These are phyloP conservation scores for Acomys russatus DNA, from an alignment of 2,797 vertebrate genomes.

Conservation along the genomic window DNA sequence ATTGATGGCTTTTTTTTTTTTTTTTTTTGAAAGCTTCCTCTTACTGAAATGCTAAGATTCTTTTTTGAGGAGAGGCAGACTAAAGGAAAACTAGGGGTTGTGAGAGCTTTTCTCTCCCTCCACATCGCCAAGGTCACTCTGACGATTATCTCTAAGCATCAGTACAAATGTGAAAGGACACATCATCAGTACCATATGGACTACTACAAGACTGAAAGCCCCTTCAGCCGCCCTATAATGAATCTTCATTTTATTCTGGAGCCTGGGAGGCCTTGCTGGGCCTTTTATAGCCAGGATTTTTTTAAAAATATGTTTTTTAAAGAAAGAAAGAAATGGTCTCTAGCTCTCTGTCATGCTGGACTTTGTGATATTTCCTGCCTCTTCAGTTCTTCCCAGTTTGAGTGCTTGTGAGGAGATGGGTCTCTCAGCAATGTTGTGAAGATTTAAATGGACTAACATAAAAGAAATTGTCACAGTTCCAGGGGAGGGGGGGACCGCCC, in stretches of 20 bases:
- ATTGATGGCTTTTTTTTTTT: constrained; percentile 13
- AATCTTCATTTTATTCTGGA: constrained; percentile 61
- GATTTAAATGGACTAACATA: constrained; percentile 55
- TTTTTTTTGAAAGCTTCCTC: not conserved
- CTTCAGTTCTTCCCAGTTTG: constrained; percentile 47
- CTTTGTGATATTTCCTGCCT: not conserved
- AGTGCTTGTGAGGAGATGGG: not conserved
- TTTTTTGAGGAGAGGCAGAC: constrained; percentile 45
- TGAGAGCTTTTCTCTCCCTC: not conserved
- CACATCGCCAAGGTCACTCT: constrained; percentile 71
- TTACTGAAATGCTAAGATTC: constrained; percentile 41
- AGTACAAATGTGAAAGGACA: constrained; percentile 60
- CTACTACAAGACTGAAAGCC: constrained; percentile 50
- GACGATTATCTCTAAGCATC: constrained; percentile 67
- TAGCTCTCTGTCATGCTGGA: constrained; percentile 26
- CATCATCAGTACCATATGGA: constrained; percentile 31
- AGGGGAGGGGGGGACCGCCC: constrained; percentile 11
- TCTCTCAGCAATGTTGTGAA: constrained; percentile 60
- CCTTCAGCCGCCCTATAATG: constrained; percentile 27
- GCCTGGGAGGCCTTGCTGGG: constrained; percentile 37
- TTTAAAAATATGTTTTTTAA: not conserved
- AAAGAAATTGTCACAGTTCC: constrained; percentile 45
- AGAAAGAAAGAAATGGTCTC: not conserved
- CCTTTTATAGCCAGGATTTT: not conserved
- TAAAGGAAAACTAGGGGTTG: not conserved